Base-by-base conservation (phyloP, 2,888 invertebrate species). In the Ichneumoninae sp. region DNA sequence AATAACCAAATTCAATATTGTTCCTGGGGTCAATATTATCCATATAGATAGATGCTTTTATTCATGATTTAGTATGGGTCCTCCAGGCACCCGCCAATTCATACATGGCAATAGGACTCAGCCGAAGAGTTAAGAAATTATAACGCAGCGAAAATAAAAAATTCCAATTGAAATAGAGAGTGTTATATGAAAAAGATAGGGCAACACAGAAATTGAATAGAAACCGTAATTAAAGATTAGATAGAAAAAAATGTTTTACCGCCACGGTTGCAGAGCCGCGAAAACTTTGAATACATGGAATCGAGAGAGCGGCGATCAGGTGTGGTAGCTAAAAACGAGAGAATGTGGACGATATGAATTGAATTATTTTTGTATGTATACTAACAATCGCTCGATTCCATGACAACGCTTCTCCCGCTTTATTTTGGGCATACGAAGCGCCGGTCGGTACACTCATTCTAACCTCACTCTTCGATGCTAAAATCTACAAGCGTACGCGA, bases 391-490 rank as follows among this genome's bases (percentile, higher is more conserved):
- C 68, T 70, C n/a, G 79, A 33, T 75, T 57, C 75, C 80, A 80
- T 83, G 50, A 66, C 83, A 83, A 83, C 83, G 65, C 13, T 19
- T 16, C n/a, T 13, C 8, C 33, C 44, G 40, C 40, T 26, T 79
- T 70, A 13, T 65, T 66, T 79, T 69, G 22, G 22, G 50, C 71
- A 54, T 36, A 26, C 13, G 0, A 47, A n/a, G 26, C 60, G 13
- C 57, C 33, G 4, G 22, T 54, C 19, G 40, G 69, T 47, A 79
- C 50, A 33, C 19, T 19, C 16, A 52, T 7, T 40, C 54, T 57
- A 62, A 69, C 72, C 62, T 50, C 47, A 30, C n/a, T 57, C 36
- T 44, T 76, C n/a, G 57, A 26, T 3, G 36, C 26, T 8, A 66
- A 83, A 76, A 76, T 80, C 19, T 47, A n/a, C 10, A 40, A 16